These are phyloP conservation scores for Agrenia bidenticulata DNA, from an alignment of 2,888 invertebrate genomes.

Conservation along the genomic window DNA sequence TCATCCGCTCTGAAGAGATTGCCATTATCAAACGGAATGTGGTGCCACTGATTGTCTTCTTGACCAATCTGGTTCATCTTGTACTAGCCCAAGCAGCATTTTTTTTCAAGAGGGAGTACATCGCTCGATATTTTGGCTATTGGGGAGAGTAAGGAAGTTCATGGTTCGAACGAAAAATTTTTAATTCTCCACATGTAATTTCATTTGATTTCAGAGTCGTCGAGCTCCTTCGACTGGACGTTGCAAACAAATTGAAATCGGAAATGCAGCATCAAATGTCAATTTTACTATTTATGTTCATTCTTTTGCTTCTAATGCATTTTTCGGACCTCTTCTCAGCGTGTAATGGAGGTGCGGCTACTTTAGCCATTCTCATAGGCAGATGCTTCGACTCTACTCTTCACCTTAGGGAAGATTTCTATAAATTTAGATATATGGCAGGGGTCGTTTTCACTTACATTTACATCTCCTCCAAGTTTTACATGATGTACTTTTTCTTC, in stretches of 20 bases:
- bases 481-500: not conserved
- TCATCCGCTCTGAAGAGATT: not conserved
- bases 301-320: not conserved
- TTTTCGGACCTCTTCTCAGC: not conserved
- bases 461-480: constrained; percentile 1
- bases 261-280: not conserved
- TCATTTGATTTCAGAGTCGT: not conserved
- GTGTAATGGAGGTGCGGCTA: not conserved
- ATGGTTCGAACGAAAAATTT: too few species aligned
- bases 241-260: not conserved
- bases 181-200: too few species aligned
- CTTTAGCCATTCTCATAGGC: not conserved
- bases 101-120: constrained; percentile 8
- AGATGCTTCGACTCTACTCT: not conserved
- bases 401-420: not conserved
- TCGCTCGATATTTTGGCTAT: not conserved
- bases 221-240: not conserved
- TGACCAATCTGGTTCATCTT: not conserved
- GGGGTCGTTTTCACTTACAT: not conserved
- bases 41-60: not conserved
- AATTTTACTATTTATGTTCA: not conserved
- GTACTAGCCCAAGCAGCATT: not conserved
- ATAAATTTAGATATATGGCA: not conserved
- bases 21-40: not conserved
- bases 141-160: constrained; percentile 1